phyloP scores from a whole-genome alignment of 2,888 invertebrate species.

The Ptychoptera albimana region DNA sequence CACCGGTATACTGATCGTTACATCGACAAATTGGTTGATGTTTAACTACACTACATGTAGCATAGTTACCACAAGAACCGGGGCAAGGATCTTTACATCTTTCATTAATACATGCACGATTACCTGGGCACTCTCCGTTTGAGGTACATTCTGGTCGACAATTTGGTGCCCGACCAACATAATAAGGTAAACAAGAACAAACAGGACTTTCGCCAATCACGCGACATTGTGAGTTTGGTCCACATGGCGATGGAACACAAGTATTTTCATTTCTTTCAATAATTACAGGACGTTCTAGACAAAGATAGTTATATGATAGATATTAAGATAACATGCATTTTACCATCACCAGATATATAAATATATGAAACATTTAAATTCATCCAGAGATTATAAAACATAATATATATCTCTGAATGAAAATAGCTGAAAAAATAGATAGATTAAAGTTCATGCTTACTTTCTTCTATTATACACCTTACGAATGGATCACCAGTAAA shows the following conservation, averaged over 20 bases:
- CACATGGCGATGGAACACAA: slow-evolving; percentile 71
- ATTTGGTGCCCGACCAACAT: slow-evolving; percentile 68
- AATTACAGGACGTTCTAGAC: slow-evolving; percentile 10
- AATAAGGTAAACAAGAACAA: slow-evolving; percentile 64
- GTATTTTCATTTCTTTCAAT: slow-evolving; percentile 43
- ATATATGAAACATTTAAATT: too few relatives aligned
- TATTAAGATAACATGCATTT: too few relatives aligned
- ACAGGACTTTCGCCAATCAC: slow-evolving; percentile 53
- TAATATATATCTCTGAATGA: too few relatives aligned
- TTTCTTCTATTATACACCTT: slow-evolving; percentile 48
- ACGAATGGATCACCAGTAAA: slow-evolving; percentile 70
- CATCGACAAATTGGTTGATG: slow-evolving; percentile 76
- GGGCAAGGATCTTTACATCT: slow-evolving; percentile 71
- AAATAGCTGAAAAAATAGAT: too few relatives aligned
- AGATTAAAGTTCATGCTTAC: slow-evolving; percentile 33
- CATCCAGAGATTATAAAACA: too few relatives aligned
- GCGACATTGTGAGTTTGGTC: slow-evolving; percentile 69
- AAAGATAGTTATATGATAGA: neutral
- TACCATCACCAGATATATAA: too few relatives aligned
- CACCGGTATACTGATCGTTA: slow-evolving; percentile 60
- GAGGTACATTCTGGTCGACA: slow-evolving; percentile 76
- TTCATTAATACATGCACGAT: slow-evolving; percentile 68
- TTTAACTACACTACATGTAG: slow-evolving; percentile 63
- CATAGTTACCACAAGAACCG: slow-evolving; percentile 66
- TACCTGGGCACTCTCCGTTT: slow-evolving; percentile 70